Percentiles rank a stretch among this genome's conserved stretches.
phyloP scores from a whole-genome alignment of 1,140 invertebrate species.

The Pseudomyrmex dendroicus region DNA sequence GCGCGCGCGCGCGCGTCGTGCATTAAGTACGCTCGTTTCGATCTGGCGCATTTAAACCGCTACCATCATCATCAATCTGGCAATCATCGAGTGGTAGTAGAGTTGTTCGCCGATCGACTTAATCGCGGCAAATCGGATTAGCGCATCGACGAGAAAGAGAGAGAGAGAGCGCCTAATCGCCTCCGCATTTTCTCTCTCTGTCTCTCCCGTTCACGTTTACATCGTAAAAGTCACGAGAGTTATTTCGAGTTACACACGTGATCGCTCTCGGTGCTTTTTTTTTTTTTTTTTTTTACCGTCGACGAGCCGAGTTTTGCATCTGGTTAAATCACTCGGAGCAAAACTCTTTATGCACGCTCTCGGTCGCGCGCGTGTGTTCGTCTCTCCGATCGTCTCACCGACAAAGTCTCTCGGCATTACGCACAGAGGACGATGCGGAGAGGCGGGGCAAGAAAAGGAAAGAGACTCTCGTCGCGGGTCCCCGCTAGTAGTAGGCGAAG shows the following conservation, averaged over 20 bases:
- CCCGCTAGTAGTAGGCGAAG: constrained; percentile 46
- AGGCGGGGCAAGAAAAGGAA: neutral
- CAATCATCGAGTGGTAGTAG: constrained; percentile 39
- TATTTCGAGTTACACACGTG: constrained; percentile 2
- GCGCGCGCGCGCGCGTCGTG: neutral
- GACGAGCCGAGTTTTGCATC: neutral
- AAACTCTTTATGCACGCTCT: constrained; percentile 22
- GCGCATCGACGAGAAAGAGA: neutral
- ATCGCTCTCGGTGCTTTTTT: neutral
- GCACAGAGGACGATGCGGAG: constrained; percentile 21
- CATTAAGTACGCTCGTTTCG: constrained; percentile 68
- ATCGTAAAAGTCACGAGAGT: constrained; percentile 34
- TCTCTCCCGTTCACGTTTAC: constrained; percentile 5
- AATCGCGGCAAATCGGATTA: constrained; percentile 31
- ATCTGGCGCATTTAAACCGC: constrained; percentile 51
- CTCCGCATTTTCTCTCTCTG: too few relatives aligned
- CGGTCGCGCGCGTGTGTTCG: too few relatives aligned
- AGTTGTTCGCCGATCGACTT: constrained; percentile 22
- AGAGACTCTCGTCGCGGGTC: neutral
- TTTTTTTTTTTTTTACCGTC: constrained; percentile 42
- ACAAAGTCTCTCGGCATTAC: constrained; percentile 66
- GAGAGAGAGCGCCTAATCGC: neutral
- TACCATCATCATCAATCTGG: constrained; percentile 31
- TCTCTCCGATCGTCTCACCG: constrained; percentile 58
- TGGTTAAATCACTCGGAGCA: constrained; percentile 33